Evolutionary conservation across 2,888 invertebrate species (phyloP).

Genomic region (Hofmannophila pseudospretella): DNA sequence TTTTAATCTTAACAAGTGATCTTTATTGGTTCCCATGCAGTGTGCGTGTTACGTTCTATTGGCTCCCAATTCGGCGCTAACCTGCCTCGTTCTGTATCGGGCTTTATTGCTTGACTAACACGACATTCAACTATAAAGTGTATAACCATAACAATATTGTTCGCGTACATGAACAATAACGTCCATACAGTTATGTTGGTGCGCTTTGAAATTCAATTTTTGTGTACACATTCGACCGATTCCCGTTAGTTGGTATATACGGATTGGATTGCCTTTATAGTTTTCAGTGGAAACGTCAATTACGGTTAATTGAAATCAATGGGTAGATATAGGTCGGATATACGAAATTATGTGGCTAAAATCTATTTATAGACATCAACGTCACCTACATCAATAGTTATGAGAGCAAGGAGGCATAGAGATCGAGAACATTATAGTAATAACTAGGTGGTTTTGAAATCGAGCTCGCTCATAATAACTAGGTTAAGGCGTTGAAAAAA

Average conservation of each 20-base stretch:
- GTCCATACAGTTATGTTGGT: neutral
- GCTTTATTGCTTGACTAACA: conserved; percentile 10
- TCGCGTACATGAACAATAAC: conserved; percentile 4
- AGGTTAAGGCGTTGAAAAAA: no score
- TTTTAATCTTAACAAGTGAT: conserved; percentile 11
- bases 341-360: no score
- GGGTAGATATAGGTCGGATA: no score
- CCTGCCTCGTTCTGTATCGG: conserved; percentile 4
- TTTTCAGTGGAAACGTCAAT: neutral
- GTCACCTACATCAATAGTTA: no score
- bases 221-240: neutral
- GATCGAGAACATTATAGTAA: no score
- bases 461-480: no score
- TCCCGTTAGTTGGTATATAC: no score
- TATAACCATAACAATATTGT: conserved; percentile 5
- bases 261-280: neutral
- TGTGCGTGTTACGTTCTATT: conserved; percentile 9
- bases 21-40: conserved; percentile 8
- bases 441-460: no score
- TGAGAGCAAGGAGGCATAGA: no score
- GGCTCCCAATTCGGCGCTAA: conserved; percentile 4
- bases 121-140: conserved; percentile 11
- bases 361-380: no score
- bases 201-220: neutral
- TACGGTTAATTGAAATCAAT: neutral